Evolutionary conservation across 2,888 invertebrate genomes (phyloP).

Genomic region (Invenusta paracnida): DNA sequence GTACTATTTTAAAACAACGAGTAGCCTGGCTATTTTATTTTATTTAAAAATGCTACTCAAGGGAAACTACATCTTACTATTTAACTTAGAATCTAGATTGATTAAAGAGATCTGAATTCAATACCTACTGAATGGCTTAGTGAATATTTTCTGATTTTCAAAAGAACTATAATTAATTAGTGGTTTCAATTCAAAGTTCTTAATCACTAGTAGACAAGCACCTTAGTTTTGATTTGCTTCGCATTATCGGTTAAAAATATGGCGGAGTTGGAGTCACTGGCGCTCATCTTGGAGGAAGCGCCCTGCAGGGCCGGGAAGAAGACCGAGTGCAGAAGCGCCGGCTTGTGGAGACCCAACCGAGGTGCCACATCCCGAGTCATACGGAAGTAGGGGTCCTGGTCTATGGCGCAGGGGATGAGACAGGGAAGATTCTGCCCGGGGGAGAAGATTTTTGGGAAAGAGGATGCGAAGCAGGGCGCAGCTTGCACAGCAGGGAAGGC

Average conservation of each 20-base stretch:
- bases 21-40: too few relatives aligned
- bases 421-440: slow-evolving; percentile 72
- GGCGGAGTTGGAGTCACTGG: slow-evolving; percentile 85
- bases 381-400: slow-evolving; percentile 98
- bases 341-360: slow-evolving; percentile 77
- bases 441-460: slow-evolving; percentile 75
- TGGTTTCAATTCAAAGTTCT: too few relatives aligned
- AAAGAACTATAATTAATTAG: too few relatives aligned
- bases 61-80: too few relatives aligned
- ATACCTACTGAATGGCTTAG: too few relatives aligned
- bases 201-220: too few relatives aligned
- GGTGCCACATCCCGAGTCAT: slow-evolving; percentile 98
- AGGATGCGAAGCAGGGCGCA: slow-evolving; percentile 73
- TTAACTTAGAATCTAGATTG: too few relatives aligned
- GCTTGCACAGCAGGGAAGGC: slow-evolving; percentile 93
- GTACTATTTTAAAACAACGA: too few relatives aligned
- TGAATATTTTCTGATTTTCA: too few relatives aligned
- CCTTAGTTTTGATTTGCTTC: slow-evolving; percentile 91
- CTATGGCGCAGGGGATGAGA: slow-evolving; percentile 94
- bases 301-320: slow-evolving; percentile 94
- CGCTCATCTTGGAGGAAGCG: slow-evolving; percentile 95
- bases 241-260: slow-evolving; percentile 89
- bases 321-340: slow-evolving; percentile 76
- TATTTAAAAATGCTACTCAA: too few relatives aligned
- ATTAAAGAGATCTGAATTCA: too few relatives aligned